Conservation (phyloP, 1,140 invertebrate species). For the Brachystomella parvula region DNA sequence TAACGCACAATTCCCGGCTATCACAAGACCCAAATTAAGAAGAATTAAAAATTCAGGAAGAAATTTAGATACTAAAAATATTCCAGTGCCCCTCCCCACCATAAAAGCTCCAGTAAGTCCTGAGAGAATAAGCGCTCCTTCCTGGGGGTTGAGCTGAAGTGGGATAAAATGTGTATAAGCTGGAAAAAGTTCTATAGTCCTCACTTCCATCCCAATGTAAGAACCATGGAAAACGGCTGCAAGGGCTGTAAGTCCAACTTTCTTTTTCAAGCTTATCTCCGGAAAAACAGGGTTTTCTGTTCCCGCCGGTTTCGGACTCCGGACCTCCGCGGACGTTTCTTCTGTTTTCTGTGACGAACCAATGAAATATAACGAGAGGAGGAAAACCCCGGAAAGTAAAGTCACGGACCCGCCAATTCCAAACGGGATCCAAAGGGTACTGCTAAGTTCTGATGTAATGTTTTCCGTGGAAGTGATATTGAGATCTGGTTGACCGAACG, state of each 20-base stretch:
- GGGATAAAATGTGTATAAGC: conserved; percentile 7
- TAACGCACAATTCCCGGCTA: not conserved
- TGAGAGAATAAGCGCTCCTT: conserved; percentile 14
- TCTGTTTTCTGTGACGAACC: not conserved
- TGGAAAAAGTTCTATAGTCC: conserved; percentile 20
- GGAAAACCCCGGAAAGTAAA: not conserved
- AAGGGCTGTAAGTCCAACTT: not conserved
- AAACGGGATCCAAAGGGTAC: not conserved
- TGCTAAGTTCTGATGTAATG: too few species aligned
- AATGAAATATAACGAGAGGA: not conserved
- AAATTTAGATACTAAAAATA: conserved; percentile 7
- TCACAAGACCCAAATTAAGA: not conserved
- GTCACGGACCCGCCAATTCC: not conserved
- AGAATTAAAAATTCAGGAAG: not conserved
- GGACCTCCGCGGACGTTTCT: not conserved
- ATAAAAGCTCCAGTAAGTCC: conserved; percentile 18
- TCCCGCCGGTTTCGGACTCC: too few species aligned
- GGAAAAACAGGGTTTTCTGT: too few species aligned
- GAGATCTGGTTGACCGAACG: not conserved
- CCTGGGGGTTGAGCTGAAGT: not conserved
- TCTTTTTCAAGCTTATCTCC: not conserved
- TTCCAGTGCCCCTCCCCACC: conserved; percentile 8
- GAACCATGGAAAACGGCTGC: not conserved
- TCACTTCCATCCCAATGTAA: conserved; percentile 22
- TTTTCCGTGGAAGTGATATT: not conserved